Percentiles rank a stretch among this genome's conserved stretches.
phyloP scores from a whole-genome alignment of 2,113 vertebrate species.

The Gopherus evgoodei region DNA sequence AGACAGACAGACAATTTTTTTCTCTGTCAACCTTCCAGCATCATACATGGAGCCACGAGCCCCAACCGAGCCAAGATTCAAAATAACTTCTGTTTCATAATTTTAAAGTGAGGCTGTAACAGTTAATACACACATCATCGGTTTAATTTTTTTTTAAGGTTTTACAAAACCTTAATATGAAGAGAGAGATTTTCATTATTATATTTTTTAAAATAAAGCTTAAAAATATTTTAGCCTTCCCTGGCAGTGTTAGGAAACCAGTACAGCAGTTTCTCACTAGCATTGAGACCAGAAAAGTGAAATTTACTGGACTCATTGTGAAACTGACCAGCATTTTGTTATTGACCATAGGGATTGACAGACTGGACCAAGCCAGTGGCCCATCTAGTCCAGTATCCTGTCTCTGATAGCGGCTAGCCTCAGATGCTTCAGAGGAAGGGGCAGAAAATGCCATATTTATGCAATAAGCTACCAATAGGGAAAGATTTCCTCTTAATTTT shows the following conservation, averaged over 20 bases:
- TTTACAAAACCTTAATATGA: slow-evolving; percentile 57
- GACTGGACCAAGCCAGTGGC: not conserved
- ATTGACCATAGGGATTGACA: slow-evolving; percentile 27
- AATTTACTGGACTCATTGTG: slow-evolving; percentile 56
- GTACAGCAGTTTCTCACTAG: slow-evolving; percentile 19
- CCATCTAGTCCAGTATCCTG: slow-evolving; percentile 33
- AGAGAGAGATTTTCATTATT: slow-evolving; percentile 65
- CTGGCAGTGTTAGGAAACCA: slow-evolving; percentile 18
- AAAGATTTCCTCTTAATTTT: slow-evolving; percentile 70
- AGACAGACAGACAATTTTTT: not conserved
- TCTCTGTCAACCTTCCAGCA: not conserved
- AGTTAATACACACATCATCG: not conserved
- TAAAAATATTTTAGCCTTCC: slow-evolving; percentile 39
- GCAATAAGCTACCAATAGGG: slow-evolving; percentile 19
- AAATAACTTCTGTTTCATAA: not conserved
- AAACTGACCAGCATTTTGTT: slow-evolving; percentile 15
- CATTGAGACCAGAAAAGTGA: slow-evolving; percentile 12
- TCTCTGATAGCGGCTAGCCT: slow-evolving; percentile 15
- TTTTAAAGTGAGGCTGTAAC: slow-evolving; percentile 6
- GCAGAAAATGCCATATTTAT: not conserved
- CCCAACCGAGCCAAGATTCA: not conserved
- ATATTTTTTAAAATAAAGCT: slow-evolving; percentile 27
- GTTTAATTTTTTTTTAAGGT: not conserved
- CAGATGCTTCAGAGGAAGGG: not conserved
- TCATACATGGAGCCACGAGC: not conserved